Percentiles rank a stretch among this genome's conserved stretches.
phyloP scores from a whole-genome alignment of 2,888 invertebrate genomes.

The Actias luna region DNA sequence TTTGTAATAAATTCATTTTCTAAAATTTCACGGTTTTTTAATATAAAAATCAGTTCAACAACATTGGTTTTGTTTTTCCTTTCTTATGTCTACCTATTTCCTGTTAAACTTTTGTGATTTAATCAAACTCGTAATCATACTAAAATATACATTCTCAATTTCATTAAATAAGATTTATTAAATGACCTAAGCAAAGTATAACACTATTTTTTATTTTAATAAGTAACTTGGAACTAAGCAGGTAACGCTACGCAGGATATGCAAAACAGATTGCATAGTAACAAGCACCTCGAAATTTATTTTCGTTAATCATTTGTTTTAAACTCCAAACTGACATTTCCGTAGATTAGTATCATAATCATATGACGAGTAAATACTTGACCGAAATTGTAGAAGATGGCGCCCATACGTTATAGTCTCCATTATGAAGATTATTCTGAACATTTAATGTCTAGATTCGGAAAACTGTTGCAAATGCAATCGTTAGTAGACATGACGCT shows the following conservation, averaged over 20 bases:
- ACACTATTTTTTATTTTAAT: neutral
- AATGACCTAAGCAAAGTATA: neutral
- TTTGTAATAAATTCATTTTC: constrained; percentile 80
- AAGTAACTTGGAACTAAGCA: neutral
- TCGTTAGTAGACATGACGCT: constrained; percentile 88
- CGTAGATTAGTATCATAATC: neutral
- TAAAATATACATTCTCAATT: neutral
- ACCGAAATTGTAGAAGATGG: constrained; percentile 48
- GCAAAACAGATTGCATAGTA: neutral
- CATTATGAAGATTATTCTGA: constrained; percentile 87
- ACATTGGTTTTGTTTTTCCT: constrained; percentile 19
- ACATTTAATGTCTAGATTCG: constrained; percentile 85
- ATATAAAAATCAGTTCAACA: constrained; percentile 69
- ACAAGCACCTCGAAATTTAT: constrained; percentile 19
- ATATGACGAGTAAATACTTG: neutral
- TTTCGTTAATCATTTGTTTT: constrained; percentile 43
- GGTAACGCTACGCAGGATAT: neutral
- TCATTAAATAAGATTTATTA: neutral
- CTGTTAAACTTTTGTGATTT: no score
- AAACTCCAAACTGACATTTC: constrained; percentile 17
- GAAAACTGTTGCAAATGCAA: constrained; percentile 87
- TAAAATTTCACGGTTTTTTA: constrained; percentile 73
- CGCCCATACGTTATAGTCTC: constrained; percentile 82
- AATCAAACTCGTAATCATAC: neutral
- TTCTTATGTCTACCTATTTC: neutral